Base-by-base conservation (phyloP, 1,140 invertebrate species). In the Glossosoma conforme region DNA sequence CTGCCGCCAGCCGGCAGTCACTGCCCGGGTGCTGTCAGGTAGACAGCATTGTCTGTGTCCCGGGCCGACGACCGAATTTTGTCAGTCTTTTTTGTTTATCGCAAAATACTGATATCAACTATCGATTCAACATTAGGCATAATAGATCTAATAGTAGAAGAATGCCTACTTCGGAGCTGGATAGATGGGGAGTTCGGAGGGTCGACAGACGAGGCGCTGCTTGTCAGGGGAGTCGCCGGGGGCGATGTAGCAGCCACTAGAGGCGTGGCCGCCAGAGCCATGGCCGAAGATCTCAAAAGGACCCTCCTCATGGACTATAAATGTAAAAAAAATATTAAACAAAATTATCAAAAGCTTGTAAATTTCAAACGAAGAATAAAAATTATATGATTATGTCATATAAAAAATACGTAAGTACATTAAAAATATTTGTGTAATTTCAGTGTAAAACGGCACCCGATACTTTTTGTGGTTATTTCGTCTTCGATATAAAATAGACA, bases 141-240 rank as follows among this genome's bases (percentile, higher is more conserved):
- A 4, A 8, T 17, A 17, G 5, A 43, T 14, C n/a, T 14, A 43
- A 43, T 24, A 43, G n/a, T 10, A 22, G 3, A 24, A 14, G 30
- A n/a, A n/a, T n/a, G n/a, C 9, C 38, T 52, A 61, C 51, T 15
- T 24, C 13, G 66, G 69, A 1, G 69, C 60, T 21, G 72, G 75
- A 49, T 79, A 79, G 50, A 79, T 69, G 10, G 78, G 77, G 19
- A 80, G 62, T 18, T 80, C 78, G 5, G 76, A 76, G 1, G 69
- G 69, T 56, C 66, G 70, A 62, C 75, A 78, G 3, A 65, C 65
- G 2, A 64, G 62, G 10, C 65, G 66, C 20, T 60, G 63, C n/a
- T 37, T 10, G 2, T 62, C 61, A 25, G 47, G 17, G 66, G 65
- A 24, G 61, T 61, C 5, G 70, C 66, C 19, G 68, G 65, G 25